Evolutionary conservation across 2,888 invertebrate species (phyloP).

Genomic region (Odiellus spinosus): DNA sequence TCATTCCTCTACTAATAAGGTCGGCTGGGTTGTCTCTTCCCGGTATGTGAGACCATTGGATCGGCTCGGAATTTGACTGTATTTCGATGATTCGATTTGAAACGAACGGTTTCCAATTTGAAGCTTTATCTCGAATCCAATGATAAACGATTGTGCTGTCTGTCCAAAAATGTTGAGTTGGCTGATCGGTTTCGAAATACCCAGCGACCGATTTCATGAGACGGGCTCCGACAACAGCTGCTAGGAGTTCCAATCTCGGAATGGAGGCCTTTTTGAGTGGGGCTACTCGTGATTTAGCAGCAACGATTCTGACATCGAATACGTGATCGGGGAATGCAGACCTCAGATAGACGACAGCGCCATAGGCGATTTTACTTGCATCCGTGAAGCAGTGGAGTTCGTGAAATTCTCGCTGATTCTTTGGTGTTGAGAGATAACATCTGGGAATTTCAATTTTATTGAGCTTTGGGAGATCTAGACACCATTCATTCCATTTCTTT

Average conservation of each 20-base stretch:
- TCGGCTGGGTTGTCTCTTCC: conserved; percentile 23
- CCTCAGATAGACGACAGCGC: conserved; percentile 17
- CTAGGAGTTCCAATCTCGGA: too few relatives aligned
- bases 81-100: conserved; percentile 21
- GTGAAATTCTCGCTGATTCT: not conserved
- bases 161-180: conserved; percentile 10
- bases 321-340: not conserved
- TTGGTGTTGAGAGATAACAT: not conserved
- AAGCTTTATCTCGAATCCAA: conserved; percentile 14
- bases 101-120: conserved; percentile 17
- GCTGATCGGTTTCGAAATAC: too few relatives aligned
- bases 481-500: conserved; percentile 1
- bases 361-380: conserved; percentile 7
- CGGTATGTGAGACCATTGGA: conserved; percentile 19
- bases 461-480: not conserved
- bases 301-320: conserved; percentile 4
- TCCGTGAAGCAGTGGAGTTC: conserved; percentile 18
- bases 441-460: conserved; percentile 2
- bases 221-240: not conserved
- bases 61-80: conserved; percentile 1
- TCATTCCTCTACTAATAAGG: conserved; percentile 20
- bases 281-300: not conserved
- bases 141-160: conserved; percentile 16
- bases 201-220: too few relatives aligned
- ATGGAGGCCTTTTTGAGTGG: too few relatives aligned